These are phyloP conservation scores for Buathra laborator DNA, from an alignment of 2,888 invertebrate genomes.

Conservation along the genomic window DNA sequence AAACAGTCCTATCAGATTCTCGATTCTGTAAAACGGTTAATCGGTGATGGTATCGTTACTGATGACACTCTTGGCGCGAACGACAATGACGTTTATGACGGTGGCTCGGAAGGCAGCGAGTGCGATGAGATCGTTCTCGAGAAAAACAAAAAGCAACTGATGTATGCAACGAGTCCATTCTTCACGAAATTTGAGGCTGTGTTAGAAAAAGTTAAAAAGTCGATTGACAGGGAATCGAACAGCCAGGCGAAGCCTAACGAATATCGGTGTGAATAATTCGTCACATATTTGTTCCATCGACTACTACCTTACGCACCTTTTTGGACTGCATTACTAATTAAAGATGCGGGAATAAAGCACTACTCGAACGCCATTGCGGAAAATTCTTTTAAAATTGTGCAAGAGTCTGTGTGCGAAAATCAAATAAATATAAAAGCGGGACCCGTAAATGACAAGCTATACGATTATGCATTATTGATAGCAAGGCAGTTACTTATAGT, in stretches of 20 bases:
- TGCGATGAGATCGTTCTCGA: neutral
- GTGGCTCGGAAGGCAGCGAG: neutral
- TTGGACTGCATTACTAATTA: constrained; percentile 28
- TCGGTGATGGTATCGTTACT: neutral
- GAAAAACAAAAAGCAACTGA: neutral
- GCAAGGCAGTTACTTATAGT: neutral
- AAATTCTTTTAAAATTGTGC: constrained; percentile 38
- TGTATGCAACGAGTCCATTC: constrained; percentile 2
- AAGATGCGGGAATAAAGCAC: neutral
- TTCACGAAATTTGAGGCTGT: neutral
- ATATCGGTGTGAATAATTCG: constrained; percentile 16
- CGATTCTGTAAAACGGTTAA: neutral
- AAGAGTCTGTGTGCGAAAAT: constrained; percentile 22
- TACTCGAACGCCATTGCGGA: constrained; percentile 30
- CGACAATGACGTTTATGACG: neutral
- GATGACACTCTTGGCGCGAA: neutral
- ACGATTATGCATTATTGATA: constrained; percentile 16
- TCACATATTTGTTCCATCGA: constrained; percentile 11
- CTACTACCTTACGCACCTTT: constrained; percentile 29
- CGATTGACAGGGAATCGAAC: constrained; percentile 7
- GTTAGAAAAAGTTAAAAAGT: neutral
- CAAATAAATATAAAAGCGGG: constrained; percentile 19
- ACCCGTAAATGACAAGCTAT: constrained; percentile 22
- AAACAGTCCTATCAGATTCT: constrained; percentile 7
- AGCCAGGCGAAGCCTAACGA: neutral